phyloP scores from a whole-genome alignment of 2,113 vertebrate species.

The Nibea coibor region DNA sequence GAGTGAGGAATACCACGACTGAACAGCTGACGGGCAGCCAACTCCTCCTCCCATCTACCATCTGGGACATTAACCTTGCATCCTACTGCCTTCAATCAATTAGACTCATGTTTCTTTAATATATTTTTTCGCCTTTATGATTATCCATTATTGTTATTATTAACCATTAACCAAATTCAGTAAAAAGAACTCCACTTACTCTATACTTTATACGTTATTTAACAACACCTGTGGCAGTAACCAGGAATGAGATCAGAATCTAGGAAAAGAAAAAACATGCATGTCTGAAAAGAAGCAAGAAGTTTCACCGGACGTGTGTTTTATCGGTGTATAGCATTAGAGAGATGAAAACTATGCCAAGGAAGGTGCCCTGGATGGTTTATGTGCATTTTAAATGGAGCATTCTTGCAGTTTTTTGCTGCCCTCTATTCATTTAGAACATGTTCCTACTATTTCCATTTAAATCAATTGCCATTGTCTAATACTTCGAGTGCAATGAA shows the following conservation, averaged over 20 bases:
- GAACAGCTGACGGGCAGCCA: constrained; percentile 54
- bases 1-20: constrained; percentile 15
- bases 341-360: background rate
- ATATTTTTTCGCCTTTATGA: background rate
- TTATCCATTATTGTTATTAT: background rate
- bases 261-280: background rate
- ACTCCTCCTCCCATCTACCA: constrained; percentile 43
- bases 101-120: background rate
- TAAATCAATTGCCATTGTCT: background rate
- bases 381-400: constrained; percentile 18
- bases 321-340: background rate
- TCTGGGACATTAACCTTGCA: constrained; percentile 45
- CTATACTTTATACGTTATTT: background rate
- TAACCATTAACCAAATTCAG: background rate
- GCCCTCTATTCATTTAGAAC: background rate
- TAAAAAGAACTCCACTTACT: background rate
- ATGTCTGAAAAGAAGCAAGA: background rate
- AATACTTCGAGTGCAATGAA: background rate
- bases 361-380: background rate
- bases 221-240: background rate
- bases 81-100: constrained; percentile 12
- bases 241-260: background rate
- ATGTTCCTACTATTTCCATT: background rate
- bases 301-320: background rate
- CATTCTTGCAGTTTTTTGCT: constrained; percentile 12